Evolutionary conservation across 2,888 invertebrate species (phyloP).

Genomic region (Brachyopa scutellaris): DNA sequence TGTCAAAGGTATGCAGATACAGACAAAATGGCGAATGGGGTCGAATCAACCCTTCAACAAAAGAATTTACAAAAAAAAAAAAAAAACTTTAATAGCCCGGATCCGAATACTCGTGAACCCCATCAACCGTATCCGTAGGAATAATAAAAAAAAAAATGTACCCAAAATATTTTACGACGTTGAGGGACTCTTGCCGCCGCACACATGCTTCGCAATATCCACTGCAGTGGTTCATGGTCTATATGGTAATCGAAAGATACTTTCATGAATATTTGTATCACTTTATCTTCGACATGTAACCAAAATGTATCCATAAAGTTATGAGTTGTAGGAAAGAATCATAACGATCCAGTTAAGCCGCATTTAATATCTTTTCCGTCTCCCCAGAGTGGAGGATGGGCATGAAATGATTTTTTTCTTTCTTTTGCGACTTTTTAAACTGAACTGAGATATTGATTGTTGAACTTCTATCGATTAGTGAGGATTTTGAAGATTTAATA

Average conservation of each 20-base stretch:
- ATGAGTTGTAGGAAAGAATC: slow-evolving; percentile 29
- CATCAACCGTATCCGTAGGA: neutral
- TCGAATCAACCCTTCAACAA: neutral
- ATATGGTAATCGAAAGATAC: slow-evolving; percentile 18
- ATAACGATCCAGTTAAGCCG: slow-evolving; percentile 8
- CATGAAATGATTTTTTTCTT: too few relatives aligned
- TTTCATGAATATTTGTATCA: slow-evolving; percentile 15
- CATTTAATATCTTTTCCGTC: slow-evolving; percentile 37
- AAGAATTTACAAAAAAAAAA: slow-evolving; percentile 3
- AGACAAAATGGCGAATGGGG: neutral
- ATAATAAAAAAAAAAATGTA: slow-evolving; percentile 22
- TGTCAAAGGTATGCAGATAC: neutral
- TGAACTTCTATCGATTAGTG: too few relatives aligned
- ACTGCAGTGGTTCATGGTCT: neutral
- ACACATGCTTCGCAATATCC: slow-evolving; percentile 13
- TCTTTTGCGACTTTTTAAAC: neutral
- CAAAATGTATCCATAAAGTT: slow-evolving; percentile 27
- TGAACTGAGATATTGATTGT: too few relatives aligned
- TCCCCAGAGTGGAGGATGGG: too few relatives aligned
- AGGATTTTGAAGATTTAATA: too few relatives aligned
- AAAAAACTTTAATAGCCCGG: neutral
- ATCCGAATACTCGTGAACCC: too few relatives aligned
- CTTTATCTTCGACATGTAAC: too few relatives aligned
- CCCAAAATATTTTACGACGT: slow-evolving; percentile 8
- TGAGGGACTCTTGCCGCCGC: slow-evolving; percentile 1